A percentile compares a stretch with the other conserved stretches of the same genome.
phyloP scores from a whole-genome alignment of 2,888 invertebrate genomes.

The Platypus cylindrus region DNA sequence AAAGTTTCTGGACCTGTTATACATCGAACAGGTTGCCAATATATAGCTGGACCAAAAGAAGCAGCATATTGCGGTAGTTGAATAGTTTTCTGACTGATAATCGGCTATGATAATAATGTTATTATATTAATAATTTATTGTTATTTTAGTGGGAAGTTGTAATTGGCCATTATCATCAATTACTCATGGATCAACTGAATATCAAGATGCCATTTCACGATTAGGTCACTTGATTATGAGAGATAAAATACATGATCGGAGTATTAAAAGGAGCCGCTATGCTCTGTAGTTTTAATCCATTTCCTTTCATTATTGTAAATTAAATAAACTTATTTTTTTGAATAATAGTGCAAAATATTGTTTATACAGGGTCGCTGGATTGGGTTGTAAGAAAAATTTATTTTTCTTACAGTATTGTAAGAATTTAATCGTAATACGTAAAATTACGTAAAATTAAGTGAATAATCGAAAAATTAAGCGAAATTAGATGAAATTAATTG shows the following conservation, averaged over 20 bases:
- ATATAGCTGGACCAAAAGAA: conserved; percentile 14
- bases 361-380: too few relatives aligned
- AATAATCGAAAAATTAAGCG: too few relatives aligned
- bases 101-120: conserved; percentile 1
- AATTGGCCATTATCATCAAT: conserved; percentile 17
- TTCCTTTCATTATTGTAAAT: too few relatives aligned
- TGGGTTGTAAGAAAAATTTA: too few relatives aligned
- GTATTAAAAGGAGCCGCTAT: conserved; percentile 3
- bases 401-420: too few relatives aligned
- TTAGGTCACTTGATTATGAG: conserved; percentile 48
- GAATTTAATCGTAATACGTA: too few relatives aligned
- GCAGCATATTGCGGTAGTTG: conserved; percentile 16
- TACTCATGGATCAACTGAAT: conserved; percentile 40
- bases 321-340: conserved; percentile 4
- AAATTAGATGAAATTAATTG: too few relatives aligned
- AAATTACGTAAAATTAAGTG: too few relatives aligned
- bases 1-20: conserved; percentile 11
- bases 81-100: too few relatives aligned
- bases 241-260: conserved; percentile 39
- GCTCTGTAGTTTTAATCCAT: too few relatives aligned
- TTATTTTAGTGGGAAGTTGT: conserved; percentile 21
- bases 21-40: conserved; percentile 4
- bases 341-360: conserved; percentile 3
- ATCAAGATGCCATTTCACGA: conserved; percentile 49
- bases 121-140: conserved; percentile 4